Percentiles rank a stretch among this genome's conserved stretches.
These are phyloP conservation scores for Mellilla xanthometata DNA, from an alignment of 2,888 invertebrate genomes.

Conservation along the genomic window DNA sequence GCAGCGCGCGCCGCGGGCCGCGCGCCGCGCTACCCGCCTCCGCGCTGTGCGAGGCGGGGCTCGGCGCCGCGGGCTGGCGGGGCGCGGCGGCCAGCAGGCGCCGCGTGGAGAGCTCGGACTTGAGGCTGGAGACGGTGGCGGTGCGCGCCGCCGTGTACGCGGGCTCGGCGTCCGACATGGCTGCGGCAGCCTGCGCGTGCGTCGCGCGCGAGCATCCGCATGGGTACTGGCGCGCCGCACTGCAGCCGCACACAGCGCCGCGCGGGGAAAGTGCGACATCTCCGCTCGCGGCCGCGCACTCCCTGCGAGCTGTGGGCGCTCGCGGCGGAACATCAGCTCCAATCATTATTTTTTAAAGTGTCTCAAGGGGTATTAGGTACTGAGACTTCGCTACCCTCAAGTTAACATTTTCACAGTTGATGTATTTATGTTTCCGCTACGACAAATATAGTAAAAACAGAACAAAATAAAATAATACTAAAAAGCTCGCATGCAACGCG, in stretches of 20 bases:
- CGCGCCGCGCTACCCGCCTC: constrained; percentile 60
- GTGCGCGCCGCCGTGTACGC: constrained; percentile 45
- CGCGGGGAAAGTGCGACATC: constrained; percentile 18
- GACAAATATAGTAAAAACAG: too few species aligned
- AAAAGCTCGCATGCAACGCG: too few species aligned
- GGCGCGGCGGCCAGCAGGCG: constrained; percentile 82
- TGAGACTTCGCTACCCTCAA: too few species aligned
- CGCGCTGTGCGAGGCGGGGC: constrained; percentile 70
- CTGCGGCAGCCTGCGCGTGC: constrained; percentile 33
- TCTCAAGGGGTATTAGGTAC: too few species aligned
- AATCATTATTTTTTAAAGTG: neutral
- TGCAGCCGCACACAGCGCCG: constrained; percentile 8
- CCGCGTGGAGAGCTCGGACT: constrained; percentile 81
- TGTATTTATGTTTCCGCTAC: too few species aligned
- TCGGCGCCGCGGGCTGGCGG: constrained; percentile 63
- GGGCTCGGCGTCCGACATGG: constrained; percentile 39
- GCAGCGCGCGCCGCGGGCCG: constrained; percentile 58
- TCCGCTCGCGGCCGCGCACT: too few species aligned
- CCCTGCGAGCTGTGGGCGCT: neutral
- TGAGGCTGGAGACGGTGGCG: constrained; percentile 73
- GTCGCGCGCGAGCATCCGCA: constrained; percentile 22
- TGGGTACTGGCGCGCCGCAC: constrained; percentile 10
- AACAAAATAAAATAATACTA: too few species aligned
- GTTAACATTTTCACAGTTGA: too few species aligned
- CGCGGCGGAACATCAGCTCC: neutral